phyloP scores from a whole-genome alignment of 2,888 invertebrate species.

The Drosophila melanosoma region DNA sequence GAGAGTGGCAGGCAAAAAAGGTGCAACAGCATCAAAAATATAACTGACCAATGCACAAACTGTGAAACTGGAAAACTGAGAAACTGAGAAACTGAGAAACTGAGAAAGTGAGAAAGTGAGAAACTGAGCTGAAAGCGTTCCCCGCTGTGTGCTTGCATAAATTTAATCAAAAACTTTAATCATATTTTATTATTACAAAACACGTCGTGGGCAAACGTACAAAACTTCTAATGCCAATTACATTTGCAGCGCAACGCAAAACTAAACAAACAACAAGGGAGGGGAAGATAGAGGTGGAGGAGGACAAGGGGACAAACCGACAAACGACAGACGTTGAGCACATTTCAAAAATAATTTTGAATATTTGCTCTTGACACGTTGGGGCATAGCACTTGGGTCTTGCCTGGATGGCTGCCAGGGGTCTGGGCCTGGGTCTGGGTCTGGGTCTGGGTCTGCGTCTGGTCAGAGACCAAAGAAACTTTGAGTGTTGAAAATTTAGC shows the following conservation, averaged over 20 bases:
- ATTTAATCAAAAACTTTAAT: slow-evolving; percentile 81
- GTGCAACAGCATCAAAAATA: slow-evolving; percentile 40
- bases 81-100: slow-evolving; percentile 3
- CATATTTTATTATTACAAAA: slow-evolving; percentile 81
- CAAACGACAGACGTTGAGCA: slow-evolving; percentile 51
- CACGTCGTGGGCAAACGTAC: slow-evolving; percentile 72
- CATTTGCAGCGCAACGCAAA: slow-evolving; percentile 72
- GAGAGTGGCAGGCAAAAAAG: slow-evolving; percentile 18
- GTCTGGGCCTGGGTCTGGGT: slow-evolving; percentile 9
- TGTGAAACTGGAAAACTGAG: slow-evolving; percentile 10
- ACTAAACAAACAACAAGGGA: slow-evolving; percentile 58
- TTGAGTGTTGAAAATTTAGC: slow-evolving; percentile 61
- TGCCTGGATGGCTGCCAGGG: neutral
- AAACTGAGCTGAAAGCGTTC: slow-evolving; percentile 21
- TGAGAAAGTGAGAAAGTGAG: slow-evolving; percentile 1
- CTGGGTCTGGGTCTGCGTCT: slow-evolving; percentile 15
- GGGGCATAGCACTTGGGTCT: slow-evolving; percentile 41
- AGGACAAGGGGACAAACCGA: slow-evolving; percentile 4
- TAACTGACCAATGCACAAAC: slow-evolving; percentile 51
- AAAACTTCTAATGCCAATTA: slow-evolving; percentile 78
- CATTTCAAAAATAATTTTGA: slow-evolving; percentile 80
- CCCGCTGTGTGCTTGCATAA: slow-evolving; percentile 71
- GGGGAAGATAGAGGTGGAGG: slow-evolving; percentile 5
- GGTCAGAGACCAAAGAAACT: slow-evolving; percentile 42
- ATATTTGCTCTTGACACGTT: slow-evolving; percentile 80